Conservation (phyloP, 2,113 vertebrate species). For the Myiozetetes cayanensis region DNA sequence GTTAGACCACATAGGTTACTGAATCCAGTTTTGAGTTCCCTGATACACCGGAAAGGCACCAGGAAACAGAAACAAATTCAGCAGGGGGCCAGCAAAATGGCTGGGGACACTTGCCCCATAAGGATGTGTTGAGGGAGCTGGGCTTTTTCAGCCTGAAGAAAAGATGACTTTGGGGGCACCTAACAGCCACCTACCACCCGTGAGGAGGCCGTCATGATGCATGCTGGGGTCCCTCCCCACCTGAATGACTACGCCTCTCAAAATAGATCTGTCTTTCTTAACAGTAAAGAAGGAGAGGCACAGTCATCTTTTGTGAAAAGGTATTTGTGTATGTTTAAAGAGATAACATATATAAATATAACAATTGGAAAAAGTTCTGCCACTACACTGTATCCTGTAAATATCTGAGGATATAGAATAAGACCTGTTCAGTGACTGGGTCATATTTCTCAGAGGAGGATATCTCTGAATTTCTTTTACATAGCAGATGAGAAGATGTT, state of each 20-base stretch:
- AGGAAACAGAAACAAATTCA: not conserved
- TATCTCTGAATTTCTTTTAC: not conserved
- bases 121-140: not conserved
- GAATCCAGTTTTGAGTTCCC: not conserved
- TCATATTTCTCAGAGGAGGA: not conserved
- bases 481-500: not conserved
- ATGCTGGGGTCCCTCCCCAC: not conserved
- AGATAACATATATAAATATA: not conserved
- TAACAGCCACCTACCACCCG: not conserved
- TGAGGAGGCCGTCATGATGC: fast-evolving
- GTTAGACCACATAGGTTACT: not conserved
- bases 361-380: not conserved
- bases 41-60: not conserved
- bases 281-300: not conserved
- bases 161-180: fast-evolving
- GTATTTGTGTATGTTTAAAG: not conserved
- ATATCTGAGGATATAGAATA: not conserved
- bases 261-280: not conserved
- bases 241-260: not conserved
- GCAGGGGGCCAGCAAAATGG: not conserved
- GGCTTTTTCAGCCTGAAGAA: not conserved
- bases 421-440: not conserved
- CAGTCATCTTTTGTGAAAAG: not conserved
- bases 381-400: not conserved
- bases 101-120: fast-evolving